Evolutionary conservation across 1,140 invertebrate species (phyloP), one percentile per base, ranked within the genome.

Genomic region (Stegodyphus mimosarum): DNA sequence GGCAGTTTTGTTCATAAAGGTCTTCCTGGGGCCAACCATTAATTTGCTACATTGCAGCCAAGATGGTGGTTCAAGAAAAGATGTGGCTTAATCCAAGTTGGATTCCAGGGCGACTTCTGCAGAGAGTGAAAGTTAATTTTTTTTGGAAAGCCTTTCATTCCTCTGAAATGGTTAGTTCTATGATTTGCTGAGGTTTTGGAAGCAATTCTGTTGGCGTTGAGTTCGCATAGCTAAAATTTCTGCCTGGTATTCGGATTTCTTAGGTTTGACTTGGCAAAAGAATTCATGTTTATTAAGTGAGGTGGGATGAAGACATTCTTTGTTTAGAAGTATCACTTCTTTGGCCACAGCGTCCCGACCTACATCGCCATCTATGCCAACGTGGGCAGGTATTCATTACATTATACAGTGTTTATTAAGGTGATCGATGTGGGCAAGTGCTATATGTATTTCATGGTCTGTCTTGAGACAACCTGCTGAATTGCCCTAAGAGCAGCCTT

Each of bases 131-230:
- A 9, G 17, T 78, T 50, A 33, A 66, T 49, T 64, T 63, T 63
- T 49, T 78, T 17, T 15, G 18, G 5, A 0, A n/a, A 6, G 6
- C 66, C 50, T 50, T 78, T 67, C 48, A 78, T 67, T 2, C 64
- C 60, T 11, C 18, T 55, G n/a, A 78, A 50, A 5, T 67, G 75
- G 18, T 2, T 7, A 66, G 6, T 78, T 66, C 60, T 66, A 10
- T 66, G n/a, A 49, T 60, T 78, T 78, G 17, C 50, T 49, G 66
- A 33, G 33, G 53, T 75, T 75, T 55, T 18, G 15, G n/a, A 15
- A 33, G 15, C 5, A 55, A 9, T 15, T 53, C 73, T 75, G 51
- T 51, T 75, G 33, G 53, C 48, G 11, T 18, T 75, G n/a, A 75
- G 4, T 60, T 75, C 2, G 7, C 73, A 55, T 11, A 53, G 53